phyloP scores from a whole-genome alignment of 2,113 vertebrate species.

The Ictidomys tridecemlineatus region DNA sequence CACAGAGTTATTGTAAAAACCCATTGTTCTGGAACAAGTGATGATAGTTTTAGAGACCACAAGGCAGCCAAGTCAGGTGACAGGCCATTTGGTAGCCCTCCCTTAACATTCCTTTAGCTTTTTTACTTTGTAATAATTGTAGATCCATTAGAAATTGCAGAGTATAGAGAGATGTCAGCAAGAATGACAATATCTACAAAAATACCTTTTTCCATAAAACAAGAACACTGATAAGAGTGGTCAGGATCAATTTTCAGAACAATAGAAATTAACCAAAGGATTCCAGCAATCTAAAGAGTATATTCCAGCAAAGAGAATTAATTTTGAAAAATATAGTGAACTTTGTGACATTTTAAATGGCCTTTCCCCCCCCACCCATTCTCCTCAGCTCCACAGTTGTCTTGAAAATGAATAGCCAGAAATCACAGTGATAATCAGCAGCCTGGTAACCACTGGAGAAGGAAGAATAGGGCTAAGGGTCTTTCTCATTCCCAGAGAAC shows the following conservation, averaged over 20 bases:
- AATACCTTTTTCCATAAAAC: background rate
- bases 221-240: background rate
- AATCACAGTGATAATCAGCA: background rate
- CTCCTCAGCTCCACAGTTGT: background rate
- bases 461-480: background rate
- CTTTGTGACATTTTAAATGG: background rate
- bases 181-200: background rate
- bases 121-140: conserved; percentile 29
- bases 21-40: background rate
- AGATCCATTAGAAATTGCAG: background rate
- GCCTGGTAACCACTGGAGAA: background rate
- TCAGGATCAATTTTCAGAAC: conserved; percentile 17
- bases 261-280: background rate
- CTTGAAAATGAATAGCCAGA: conserved; percentile 2
- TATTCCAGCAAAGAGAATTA: conserved; percentile 10
- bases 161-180: background rate
- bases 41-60: background rate
- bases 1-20: background rate
- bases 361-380: background rate
- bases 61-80: background rate
- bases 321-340: background rate
- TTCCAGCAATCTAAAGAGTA: background rate
- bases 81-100: background rate
- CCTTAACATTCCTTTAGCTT: conserved; percentile 15
- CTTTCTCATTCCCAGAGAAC: background rate